Evolutionary conservation across 2,888 invertebrate genomes (phyloP).

Genomic region (Xanthia icteritia): DNA sequence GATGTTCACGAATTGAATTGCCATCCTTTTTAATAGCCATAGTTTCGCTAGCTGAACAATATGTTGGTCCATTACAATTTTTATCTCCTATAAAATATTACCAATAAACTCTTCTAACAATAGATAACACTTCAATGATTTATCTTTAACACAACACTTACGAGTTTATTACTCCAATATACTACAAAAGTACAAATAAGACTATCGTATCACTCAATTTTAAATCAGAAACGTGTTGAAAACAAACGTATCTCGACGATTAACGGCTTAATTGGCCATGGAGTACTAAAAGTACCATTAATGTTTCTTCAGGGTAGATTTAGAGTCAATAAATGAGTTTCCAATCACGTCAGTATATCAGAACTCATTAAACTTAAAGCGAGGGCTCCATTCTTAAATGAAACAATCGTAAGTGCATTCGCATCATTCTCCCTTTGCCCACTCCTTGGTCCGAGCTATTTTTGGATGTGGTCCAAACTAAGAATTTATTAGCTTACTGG

Average conservation of each 20-base stretch:
- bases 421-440: slow-evolving; percentile 86
- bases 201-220: slow-evolving; percentile 43
- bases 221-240: slow-evolving; percentile 49
- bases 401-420: slow-evolving; percentile 86
- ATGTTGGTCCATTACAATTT: not conserved
- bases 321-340: slow-evolving; percentile 68
- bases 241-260: slow-evolving; percentile 47
- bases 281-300: slow-evolving; percentile 60
- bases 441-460: slow-evolving; percentile 85
- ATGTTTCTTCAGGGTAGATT: slow-evolving; percentile 56
- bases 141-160: slow-evolving; percentile 9
- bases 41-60: not conserved
- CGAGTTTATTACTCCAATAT: slow-evolving; percentile 26
- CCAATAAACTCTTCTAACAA: slow-evolving; percentile 25
- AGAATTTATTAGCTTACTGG: slow-evolving; percentile 34
- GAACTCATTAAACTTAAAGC: slow-evolving; percentile 82
- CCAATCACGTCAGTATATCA: slow-evolving; percentile 77
- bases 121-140: slow-evolving; percentile 31
- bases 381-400: slow-evolving; percentile 82
- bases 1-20: not conserved
- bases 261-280: slow-evolving; percentile 57
- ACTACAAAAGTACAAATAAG: slow-evolving; percentile 8
- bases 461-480: slow-evolving; percentile 72
- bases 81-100: slow-evolving; percentile 21
- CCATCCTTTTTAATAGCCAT: not conserved